Conservation (phyloP, 2,113 vertebrate species). For the Myocastor coypus region DNA sequence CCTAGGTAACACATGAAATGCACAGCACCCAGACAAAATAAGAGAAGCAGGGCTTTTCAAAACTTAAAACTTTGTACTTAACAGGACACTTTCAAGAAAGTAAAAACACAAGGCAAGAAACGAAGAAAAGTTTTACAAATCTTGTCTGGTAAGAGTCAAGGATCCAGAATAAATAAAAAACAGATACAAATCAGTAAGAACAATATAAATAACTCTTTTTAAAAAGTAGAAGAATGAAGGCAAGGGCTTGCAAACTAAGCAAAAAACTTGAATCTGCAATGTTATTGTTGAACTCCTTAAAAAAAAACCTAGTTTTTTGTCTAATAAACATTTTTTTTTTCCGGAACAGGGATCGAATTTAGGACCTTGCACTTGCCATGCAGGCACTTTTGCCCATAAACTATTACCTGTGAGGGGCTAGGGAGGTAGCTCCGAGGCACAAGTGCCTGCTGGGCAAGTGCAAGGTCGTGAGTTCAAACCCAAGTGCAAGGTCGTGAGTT, state of each 20-base stretch:
- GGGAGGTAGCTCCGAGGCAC: no score
- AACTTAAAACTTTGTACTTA: conserved; percentile 2
- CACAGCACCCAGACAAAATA: neutral
- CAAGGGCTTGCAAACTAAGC: neutral
- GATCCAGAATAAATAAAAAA: conserved; percentile 2
- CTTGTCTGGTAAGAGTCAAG: neutral
- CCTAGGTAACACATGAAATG: neutral
- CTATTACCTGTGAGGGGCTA: no score
- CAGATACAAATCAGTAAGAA: neutral
- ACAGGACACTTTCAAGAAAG: neutral
- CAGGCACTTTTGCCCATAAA: no score
- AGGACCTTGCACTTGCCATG: no score
- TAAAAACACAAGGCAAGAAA: neutral
- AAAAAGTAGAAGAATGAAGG: neutral
- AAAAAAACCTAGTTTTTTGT: neutral
- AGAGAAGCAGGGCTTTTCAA: neutral
- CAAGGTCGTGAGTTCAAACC: no score
- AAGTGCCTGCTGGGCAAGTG: no score
- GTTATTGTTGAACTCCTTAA: neutral
- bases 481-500: no score
- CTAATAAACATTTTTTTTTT: neutral
- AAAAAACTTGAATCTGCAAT: neutral
- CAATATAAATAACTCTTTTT: neutral
- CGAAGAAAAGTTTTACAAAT: neutral
- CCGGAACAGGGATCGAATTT: no score